Base-by-base conservation (phyloP, 1,140 invertebrate species). In the Antheraea pernyi region DNA sequence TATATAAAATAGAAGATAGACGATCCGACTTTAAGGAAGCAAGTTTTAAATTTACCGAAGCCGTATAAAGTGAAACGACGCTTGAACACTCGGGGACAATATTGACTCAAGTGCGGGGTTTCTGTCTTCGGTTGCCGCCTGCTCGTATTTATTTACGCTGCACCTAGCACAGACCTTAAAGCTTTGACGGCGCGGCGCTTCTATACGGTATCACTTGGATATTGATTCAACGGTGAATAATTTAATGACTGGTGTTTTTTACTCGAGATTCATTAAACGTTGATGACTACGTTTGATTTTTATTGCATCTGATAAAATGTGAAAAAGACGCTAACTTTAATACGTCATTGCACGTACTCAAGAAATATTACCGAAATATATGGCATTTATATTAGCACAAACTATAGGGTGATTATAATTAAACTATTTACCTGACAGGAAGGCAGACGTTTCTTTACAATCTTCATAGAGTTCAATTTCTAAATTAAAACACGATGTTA, bases 61-160 rank as follows among this genome's bases (percentile, higher is more conserved):
- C 86, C 85, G 60, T 84, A 89, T 74, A 76, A 71, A 76, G 30
- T 4, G 48, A 39, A 53, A 59, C 70, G 62, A 58, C 68, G 36
- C 48, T 59, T 37, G 65, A 65, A 65, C 46, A 11, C 19, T 65
- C 64, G 71, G 75, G 70, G 75, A 70, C 72, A 81, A 82, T 89
- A 84, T 88, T 87, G 84, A 87, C 80, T 81, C 84, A 86, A 89
- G 81, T 89, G 65, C 48, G 84, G 78, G 74, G 82, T 82, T 83
- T 86, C 82, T 81, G 75, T 81, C 37, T 73, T 58, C 59, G 60
- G 13, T 60, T 30, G 67, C 62, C 30, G 66, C 66, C 77, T 81
- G 72, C 67, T 75, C 67, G 73, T 81, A 74, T 82, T 83, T 81
- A 71, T 76, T 68, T 68, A 69, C 66, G 68, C 66, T 72, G 73